These are phyloP conservation scores for Terrapene triunguis DNA, from an alignment of 2,113 vertebrate species.

Conservation along the genomic window DNA sequence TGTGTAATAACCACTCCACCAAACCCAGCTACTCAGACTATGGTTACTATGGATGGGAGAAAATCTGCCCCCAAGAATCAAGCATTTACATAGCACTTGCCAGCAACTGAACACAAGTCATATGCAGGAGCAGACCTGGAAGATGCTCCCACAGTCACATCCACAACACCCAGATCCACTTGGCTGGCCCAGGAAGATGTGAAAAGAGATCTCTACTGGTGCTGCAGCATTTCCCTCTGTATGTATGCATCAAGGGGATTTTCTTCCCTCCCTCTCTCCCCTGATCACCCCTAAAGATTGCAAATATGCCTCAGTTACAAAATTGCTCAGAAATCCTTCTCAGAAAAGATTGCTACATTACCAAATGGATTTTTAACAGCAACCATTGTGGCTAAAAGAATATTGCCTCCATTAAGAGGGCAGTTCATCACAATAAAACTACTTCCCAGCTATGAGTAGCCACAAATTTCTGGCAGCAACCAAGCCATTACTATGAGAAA, in stretches of 20 bases:
- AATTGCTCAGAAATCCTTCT: slow-evolving; percentile 21
- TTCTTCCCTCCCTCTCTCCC: neutral
- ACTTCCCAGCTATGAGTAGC: slow-evolving; percentile 35
- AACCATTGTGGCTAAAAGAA: slow-evolving; percentile 9
- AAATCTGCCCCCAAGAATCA: neutral
- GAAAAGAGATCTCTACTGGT: neutral
- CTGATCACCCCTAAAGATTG: neutral
- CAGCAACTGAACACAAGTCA: neutral
- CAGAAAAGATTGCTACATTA: slow-evolving; percentile 18
- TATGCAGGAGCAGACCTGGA: neutral
- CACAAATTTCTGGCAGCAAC: slow-evolving; percentile 59
- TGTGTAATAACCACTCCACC: fast-evolving
- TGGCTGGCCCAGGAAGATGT: neutral
- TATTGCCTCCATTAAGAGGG: slow-evolving; percentile 6
- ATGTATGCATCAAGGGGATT: neutral
- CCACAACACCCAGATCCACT: neutral
- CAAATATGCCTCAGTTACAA: neutral
- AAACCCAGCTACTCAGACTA: neutral
- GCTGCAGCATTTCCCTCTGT: neutral
- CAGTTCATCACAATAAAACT: slow-evolving; percentile 56
- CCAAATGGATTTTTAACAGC: slow-evolving; percentile 50
- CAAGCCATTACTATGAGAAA: slow-evolving; percentile 48
- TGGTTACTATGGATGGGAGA: fast-evolving
- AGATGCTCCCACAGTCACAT: neutral
- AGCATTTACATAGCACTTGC: neutral